These are phyloP conservation scores for Philereme transversata DNA, from an alignment of 2,888 invertebrate genomes.

Conservation along the genomic window DNA sequence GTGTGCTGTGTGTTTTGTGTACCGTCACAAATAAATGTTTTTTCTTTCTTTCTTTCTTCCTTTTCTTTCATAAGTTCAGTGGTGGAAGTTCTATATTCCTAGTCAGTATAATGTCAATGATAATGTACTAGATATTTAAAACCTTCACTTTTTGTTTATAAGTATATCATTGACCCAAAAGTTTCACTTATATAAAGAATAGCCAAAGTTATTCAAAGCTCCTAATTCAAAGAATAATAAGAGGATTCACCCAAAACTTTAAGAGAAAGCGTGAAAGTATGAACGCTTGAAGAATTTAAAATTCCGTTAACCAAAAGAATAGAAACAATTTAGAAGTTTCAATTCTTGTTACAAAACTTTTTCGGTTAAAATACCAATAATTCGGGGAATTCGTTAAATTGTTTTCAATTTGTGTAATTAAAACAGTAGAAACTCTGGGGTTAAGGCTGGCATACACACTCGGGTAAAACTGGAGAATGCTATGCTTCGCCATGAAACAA, in stretches of 20 bases:
- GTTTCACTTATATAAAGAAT: constrained; percentile 1
- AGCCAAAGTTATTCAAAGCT: constrained; percentile 13
- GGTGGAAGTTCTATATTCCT: no score
- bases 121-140: not conserved
- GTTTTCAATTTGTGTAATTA: constrained; percentile 53
- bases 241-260: constrained; percentile 9
- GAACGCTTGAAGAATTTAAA: constrained; percentile 20
- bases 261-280: constrained; percentile 19
- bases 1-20: no score
- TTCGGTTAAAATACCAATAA: constrained; percentile 35
- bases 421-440: constrained; percentile 39
- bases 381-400: constrained; percentile 42
- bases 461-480: no score
- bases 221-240: constrained; percentile 14
- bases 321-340: constrained; percentile 23
- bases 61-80: no score
- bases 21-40: no score
- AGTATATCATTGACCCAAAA: not conserved
- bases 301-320: constrained; percentile 22
- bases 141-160: not conserved
- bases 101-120: no score
- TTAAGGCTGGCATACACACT: constrained; percentile 1
- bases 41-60: no score
- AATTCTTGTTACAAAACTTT: constrained; percentile 25
- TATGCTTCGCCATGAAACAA: no score